phyloP scores from a whole-genome alignment of 1,140 invertebrate species.

The Magallana ariakensis region DNA sequence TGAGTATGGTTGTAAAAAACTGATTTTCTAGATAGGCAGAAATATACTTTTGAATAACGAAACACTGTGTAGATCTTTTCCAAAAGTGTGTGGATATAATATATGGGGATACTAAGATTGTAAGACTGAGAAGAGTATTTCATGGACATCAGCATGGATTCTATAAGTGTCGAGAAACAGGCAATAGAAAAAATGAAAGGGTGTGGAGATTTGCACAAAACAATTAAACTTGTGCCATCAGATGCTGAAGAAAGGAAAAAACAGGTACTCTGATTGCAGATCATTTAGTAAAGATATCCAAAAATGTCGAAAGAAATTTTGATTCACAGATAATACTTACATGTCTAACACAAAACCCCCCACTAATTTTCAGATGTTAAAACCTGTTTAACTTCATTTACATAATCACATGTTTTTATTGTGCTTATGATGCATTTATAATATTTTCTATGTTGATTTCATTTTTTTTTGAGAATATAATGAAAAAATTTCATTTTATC shows the following conservation, averaged over 20 bases:
- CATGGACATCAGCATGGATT: not conserved
- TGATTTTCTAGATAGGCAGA: too few relatives aligned
- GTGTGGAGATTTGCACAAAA: conserved; percentile 65
- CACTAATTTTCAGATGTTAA: too few relatives aligned
- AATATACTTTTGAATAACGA: too few relatives aligned
- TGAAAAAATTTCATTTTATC: too few relatives aligned
- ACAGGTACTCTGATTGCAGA: conserved; percentile 4
- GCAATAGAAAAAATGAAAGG: conserved; percentile 62
- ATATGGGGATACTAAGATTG: not conserved
- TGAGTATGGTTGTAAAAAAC: not conserved
- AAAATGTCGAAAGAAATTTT: conserved; percentile 6
- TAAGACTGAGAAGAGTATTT: not conserved
- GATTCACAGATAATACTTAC: too few relatives aligned
- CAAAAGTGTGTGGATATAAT: not conserved
- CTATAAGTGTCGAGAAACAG: conserved; percentile 43
- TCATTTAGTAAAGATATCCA: not conserved
- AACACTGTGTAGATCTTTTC: too few relatives aligned
- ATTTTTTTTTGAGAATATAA: too few relatives aligned
- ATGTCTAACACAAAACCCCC: too few relatives aligned
- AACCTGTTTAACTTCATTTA: too few relatives aligned
- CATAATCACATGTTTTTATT: too few relatives aligned
- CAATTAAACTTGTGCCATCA: conserved; percentile 46
- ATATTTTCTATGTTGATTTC: too few relatives aligned
- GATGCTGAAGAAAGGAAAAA: conserved; percentile 25
- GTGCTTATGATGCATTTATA: too few relatives aligned